Base-by-base conservation (phyloP, 2,113 vertebrate genomes). In the Oplegnathus fasciatus region DNA sequence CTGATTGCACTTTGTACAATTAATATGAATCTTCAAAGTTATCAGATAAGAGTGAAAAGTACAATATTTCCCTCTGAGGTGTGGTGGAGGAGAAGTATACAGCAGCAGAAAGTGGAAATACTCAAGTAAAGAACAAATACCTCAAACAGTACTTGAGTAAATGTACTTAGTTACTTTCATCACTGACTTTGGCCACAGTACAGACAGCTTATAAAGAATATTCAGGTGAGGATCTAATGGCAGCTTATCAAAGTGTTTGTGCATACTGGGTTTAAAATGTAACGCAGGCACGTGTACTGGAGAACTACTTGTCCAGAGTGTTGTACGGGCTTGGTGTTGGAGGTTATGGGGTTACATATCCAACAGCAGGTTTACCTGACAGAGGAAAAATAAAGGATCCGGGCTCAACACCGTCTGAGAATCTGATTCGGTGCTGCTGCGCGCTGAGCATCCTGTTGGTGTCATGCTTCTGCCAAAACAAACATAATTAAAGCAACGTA, bases 331-430 rank as follows among this genome's bases (percentile, higher is more conserved):
- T 1, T 30, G 5, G 44, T 37, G 34, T 55, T 18, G 13, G 4
- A 55, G 15, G 2, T 32, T 34, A 5, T n/a, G 1, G 5, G 1
- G 50, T 9, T 7, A 6, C n/a, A n/a, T n/a, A 26, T 13, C 1
- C 5, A 8, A 22, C 17, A 44, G 24, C 28, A 15, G n/a, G 10
- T 46, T 24, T 96, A 98, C 98, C 98, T 93, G 98, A 98, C 69
- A 96, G 87, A 78, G 98, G 96, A 83, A 98, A 99, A 90, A 99
- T 97, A 69, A 98, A 92, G 0, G 96, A 91, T 88, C 96, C 97
- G 10, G 65, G 67, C 91, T 97, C 94, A 24, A 99, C 95, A 5
- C 94, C 92, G 84, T 97, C 95, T 78, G 98, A 99, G 52, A 95
- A 96, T 18, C 98, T 94, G 89, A 99, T 80, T 61, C 96, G 91